Evolutionary conservation across 2,113 vertebrate species (phyloP).

Genomic region (Pithys albifrons): DNA sequence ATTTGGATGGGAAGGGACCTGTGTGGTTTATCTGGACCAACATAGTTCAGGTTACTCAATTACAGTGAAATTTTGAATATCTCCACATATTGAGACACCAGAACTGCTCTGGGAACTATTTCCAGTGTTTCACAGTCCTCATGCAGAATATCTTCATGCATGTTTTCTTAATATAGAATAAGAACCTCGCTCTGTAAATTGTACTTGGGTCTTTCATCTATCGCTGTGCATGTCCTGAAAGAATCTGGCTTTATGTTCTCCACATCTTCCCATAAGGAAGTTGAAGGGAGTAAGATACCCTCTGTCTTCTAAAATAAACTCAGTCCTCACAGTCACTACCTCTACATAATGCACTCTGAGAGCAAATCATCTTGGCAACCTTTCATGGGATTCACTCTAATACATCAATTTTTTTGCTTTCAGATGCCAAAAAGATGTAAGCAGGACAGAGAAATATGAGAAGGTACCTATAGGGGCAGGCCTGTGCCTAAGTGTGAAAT

Average conservation of each 20-base stretch:
- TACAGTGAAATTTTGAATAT: neutral
- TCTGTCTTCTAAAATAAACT: neutral
- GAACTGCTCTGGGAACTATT: neutral
- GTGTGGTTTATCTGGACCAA: neutral
- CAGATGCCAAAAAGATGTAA: rapidly evolving
- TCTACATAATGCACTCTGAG: rapidly evolving
- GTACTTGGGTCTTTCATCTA: neutral
- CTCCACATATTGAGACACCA: neutral
- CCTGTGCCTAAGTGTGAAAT: neutral
- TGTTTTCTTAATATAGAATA: neutral
- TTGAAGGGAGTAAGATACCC: neutral
- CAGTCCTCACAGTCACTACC: neutral
- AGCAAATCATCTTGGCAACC: neutral
- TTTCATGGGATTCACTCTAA: neutral
- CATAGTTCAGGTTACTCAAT: neutral
- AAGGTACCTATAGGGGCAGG: neutral
- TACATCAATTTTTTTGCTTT: neutral
- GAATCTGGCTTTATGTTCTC: neutral
- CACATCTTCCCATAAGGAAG: neutral
- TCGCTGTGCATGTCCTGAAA: neutral
- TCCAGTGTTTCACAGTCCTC: neutral
- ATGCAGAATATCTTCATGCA: neutral
- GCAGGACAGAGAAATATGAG: neutral
- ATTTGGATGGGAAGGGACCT: neutral
- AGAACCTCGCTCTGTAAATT: neutral